Conservation (phyloP, 2,888 invertebrate genomes). For the Chymomyza procnemis region DNA sequence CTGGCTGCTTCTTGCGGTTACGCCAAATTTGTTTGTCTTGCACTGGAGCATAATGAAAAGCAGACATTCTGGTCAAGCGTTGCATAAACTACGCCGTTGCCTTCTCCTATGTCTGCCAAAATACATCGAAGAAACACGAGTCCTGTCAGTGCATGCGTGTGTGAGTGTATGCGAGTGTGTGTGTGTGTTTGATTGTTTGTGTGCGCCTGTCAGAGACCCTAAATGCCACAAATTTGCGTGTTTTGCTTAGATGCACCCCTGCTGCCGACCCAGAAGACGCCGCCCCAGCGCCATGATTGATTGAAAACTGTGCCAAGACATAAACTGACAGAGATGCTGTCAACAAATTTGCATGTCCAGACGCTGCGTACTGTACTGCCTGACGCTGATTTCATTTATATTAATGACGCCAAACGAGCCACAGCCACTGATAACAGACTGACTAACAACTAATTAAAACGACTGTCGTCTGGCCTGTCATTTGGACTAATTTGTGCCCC, state of each 20-base stretch:
- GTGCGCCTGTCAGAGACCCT: slow-evolving; percentile 60
- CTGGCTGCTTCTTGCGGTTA: slow-evolving; percentile 1
- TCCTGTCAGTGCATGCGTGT: slow-evolving; percentile 18
- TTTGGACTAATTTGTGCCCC: slow-evolving; percentile 58
- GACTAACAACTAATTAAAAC: slow-evolving; percentile 55
- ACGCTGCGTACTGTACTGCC: slow-evolving; percentile 23
- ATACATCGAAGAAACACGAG: slow-evolving; percentile 37
- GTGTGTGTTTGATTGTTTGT: slow-evolving; percentile 4
- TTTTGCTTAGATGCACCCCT: slow-evolving; percentile 40
- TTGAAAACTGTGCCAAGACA: slow-evolving; percentile 59
- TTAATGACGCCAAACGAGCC: slow-evolving; percentile 55
- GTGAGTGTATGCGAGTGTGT: slow-evolving; percentile 4
- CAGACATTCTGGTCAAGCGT: slow-evolving; percentile 65
- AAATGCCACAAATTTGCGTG: slow-evolving; percentile 68
- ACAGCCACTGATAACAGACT: slow-evolving; percentile 57
- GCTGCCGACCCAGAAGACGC: slow-evolving; percentile 12
- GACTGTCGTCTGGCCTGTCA: slow-evolving; percentile 43
- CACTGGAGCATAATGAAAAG: slow-evolving; percentile 73
- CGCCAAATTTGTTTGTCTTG: slow-evolving; percentile 43
- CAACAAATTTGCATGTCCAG: slow-evolving; percentile 59
- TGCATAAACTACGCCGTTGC: slow-evolving; percentile 36
- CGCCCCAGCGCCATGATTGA: slow-evolving; percentile 52
- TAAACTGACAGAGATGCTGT: neutral
- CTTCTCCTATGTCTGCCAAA: slow-evolving; percentile 53
- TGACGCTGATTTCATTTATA: slow-evolving; percentile 61